A percentile compares a stretch with the other conserved stretches of the same genome.
Evolutionary conservation across 2,888 invertebrate genomes (phyloP).

Genomic region (Parelbella ahira): DNA sequence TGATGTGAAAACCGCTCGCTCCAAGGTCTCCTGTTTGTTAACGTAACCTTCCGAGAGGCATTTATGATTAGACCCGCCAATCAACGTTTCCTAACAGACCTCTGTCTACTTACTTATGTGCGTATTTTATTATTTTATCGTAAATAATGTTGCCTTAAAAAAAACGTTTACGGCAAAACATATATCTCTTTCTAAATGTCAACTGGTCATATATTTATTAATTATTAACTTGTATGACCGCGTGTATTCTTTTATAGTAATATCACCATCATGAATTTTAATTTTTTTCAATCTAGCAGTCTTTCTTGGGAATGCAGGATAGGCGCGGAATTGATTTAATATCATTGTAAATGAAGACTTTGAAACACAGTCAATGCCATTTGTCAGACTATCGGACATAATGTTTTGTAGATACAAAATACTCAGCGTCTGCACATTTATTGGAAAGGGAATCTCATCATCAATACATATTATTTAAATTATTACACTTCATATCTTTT

Average conservation of each 20-base stretch:
- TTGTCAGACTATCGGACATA: too few species aligned
- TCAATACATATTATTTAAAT: too few species aligned
- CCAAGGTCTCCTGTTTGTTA: slow-evolving; percentile 43
- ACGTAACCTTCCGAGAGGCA: slow-evolving; percentile 49
- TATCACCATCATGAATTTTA: slow-evolving; percentile 20
- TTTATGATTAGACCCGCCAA: slow-evolving; percentile 54
- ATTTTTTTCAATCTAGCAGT: slow-evolving; percentile 11
- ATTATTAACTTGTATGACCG: slow-evolving; percentile 11
- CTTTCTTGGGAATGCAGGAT: slow-evolving; percentile 1
- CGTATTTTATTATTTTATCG: slow-evolving; percentile 18
- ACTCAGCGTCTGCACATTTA: too few species aligned
- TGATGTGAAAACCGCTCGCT: slow-evolving; percentile 48
- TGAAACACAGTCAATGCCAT: too few species aligned
- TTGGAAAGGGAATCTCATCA: too few species aligned
- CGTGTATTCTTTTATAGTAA: slow-evolving; percentile 13
- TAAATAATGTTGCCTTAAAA: slow-evolving; percentile 11
- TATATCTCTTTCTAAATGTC: slow-evolving; percentile 17
- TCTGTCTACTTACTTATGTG: slow-evolving; percentile 29
- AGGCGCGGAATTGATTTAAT: too few species aligned
- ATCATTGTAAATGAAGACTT: too few species aligned
- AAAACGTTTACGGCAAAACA: slow-evolving; percentile 5
- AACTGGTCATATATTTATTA: slow-evolving; percentile 16
- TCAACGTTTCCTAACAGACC: slow-evolving; percentile 37
- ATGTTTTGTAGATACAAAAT: too few species aligned
- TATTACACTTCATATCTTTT: too few species aligned